phyloP scores from a whole-genome alignment of 2,797 vertebrate species.

The Acipenser ruthenus region DNA sequence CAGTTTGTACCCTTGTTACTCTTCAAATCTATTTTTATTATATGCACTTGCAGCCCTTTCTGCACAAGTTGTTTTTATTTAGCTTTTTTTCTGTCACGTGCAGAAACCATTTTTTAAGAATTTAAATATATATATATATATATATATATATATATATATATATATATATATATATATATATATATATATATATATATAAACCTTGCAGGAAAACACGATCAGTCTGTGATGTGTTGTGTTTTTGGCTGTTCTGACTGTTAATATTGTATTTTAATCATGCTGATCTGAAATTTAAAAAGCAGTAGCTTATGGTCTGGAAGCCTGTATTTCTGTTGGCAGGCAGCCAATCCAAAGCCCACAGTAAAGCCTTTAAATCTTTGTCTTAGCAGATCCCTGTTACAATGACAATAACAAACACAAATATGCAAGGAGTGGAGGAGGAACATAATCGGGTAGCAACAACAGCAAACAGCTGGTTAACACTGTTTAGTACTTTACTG shows the following conservation, averaged over 20 bases:
- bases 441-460: neutral
- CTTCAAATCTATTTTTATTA: neutral
- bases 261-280: constrained; percentile 12
- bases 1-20: neutral
- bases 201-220: neutral
- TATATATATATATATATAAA: no score
- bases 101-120: neutral
- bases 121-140: neutral
- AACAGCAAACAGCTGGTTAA: neutral
- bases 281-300: constrained; percentile 21
- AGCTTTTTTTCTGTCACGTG: neutral
- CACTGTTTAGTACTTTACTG: neutral
- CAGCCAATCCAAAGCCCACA: constrained; percentile 14
- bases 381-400: constrained; percentile 5
- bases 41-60: neutral
- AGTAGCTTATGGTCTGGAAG: constrained; percentile 18
- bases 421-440: constrained; percentile 9
- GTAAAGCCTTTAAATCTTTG: constrained; percentile 18
- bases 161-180: no score
- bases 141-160: no score
- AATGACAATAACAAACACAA: constrained; percentile 8
- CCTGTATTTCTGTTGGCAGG: constrained; percentile 17
- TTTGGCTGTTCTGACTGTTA: neutral
- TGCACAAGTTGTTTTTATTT: neutral
- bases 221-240: neutral